A percentile compares a stretch with the other conserved stretches of the same genome.
Evolutionary conservation across 2,888 invertebrate species (phyloP).

Genomic region (Stenchaetothrips biformis): DNA sequence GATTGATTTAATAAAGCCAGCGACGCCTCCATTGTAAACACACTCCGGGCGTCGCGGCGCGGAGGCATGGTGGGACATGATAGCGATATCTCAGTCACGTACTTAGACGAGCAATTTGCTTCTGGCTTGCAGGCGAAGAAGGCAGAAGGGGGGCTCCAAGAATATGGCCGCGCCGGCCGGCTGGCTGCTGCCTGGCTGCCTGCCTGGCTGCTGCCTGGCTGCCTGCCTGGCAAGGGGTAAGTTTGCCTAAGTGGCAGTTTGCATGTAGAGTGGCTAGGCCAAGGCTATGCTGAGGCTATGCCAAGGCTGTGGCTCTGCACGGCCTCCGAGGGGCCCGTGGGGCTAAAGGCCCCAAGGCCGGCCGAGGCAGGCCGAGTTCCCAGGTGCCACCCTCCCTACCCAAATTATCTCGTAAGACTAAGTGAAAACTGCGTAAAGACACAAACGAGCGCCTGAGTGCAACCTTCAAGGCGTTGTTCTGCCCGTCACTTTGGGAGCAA

Average conservation of each 20-base stretch:
- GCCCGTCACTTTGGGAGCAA: too few species aligned
- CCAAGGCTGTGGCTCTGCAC: background rate
- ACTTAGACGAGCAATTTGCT: conserved; percentile 18
- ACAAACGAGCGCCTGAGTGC: too few species aligned
- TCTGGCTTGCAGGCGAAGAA: background rate
- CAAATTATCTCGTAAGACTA: too few species aligned
- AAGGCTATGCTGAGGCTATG: background rate
- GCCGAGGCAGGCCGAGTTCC: background rate
- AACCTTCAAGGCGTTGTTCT: too few species aligned
- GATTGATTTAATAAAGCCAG: conserved; percentile 23
- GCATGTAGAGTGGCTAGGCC: conserved; percentile 4
- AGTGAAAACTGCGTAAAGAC: too few species aligned
- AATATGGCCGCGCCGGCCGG: background rate
- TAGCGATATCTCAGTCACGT: conserved; percentile 17
- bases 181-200: background rate
- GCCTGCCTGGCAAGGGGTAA: background rate
- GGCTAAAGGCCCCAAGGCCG: background rate
- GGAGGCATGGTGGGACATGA: background rate
- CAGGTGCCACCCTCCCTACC: background rate
- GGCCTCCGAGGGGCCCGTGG: background rate
- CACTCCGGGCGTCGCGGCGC: background rate
- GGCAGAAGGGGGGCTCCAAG: background rate
- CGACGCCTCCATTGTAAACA: background rate
- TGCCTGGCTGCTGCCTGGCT: background rate
- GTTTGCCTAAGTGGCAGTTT: conserved; percentile 10